Evolutionary conservation across 2,888 invertebrate genomes (phyloP).

Genomic region (Pyralis farinalis): DNA sequence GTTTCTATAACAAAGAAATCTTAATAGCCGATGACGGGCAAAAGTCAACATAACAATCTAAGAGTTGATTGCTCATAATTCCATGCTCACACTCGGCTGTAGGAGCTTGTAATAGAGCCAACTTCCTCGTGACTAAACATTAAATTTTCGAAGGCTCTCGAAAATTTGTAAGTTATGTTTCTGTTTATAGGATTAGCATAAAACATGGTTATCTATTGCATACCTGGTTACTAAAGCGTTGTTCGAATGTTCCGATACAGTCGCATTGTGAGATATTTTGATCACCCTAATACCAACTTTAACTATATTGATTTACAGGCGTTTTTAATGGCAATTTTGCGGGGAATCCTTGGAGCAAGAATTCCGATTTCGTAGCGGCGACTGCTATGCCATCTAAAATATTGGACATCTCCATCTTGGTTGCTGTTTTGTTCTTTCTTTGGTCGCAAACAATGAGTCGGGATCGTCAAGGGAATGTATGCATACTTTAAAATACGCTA

Average conservation of each 20-base stretch:
- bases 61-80: slow-evolving; percentile 74
- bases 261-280: slow-evolving; percentile 39
- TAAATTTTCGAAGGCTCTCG: slow-evolving; percentile 46
- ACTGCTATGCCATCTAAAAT: slow-evolving; percentile 81
- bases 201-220: slow-evolving; percentile 76
- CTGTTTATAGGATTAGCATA: slow-evolving; percentile 71
- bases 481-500: slow-evolving; percentile 69
- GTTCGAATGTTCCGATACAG: slow-evolving; percentile 61
- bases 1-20: slow-evolving; percentile 79
- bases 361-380: slow-evolving; percentile 75
- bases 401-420: slow-evolving; percentile 80
- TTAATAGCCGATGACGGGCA: slow-evolving; percentile 79
- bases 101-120: slow-evolving; percentile 44
- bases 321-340: slow-evolving; percentile 31
- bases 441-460: slow-evolving; percentile 74
- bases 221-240: slow-evolving; percentile 72
- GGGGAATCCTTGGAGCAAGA: slow-evolving; percentile 64
- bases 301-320: slow-evolving; percentile 41
- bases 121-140: slow-evolving; percentile 43
- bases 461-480: slow-evolving; percentile 74
- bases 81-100: slow-evolving; percentile 42
- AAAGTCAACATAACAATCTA: slow-evolving; percentile 76
- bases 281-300: slow-evolving; percentile 50
- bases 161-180: slow-evolving; percentile 73
- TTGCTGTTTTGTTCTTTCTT: slow-evolving; percentile 74